Percentiles rank a stretch among this genome's conserved stretches.
phyloP scores from a whole-genome alignment of 2,888 invertebrate species.

The Nomada fabriciana region DNA sequence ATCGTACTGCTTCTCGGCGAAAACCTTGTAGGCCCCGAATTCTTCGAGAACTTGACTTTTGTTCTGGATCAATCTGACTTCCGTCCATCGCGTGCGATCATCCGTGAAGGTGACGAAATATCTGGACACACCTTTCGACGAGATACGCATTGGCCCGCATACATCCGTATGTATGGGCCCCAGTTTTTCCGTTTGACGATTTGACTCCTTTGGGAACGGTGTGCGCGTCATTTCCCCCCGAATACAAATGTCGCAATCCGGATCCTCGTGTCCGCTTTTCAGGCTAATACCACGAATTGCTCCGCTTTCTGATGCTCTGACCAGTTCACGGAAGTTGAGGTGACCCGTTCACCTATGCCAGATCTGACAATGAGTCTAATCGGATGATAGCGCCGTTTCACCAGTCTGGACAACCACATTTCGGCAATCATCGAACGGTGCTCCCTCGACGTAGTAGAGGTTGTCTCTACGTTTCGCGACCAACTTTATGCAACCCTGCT shows the following conservation, averaged over 20 bases:
- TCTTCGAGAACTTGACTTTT: not conserved
- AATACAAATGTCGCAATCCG: too few relatives aligned
- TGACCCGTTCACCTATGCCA: too few relatives aligned
- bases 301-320: too few relatives aligned
- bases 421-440: too few relatives aligned
- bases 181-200: not conserved
- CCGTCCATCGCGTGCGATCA: conserved; percentile 12
- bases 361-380: too few relatives aligned
- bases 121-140: not conserved
- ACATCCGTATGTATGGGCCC: conserved; percentile 2
- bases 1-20: not conserved
- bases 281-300: too few relatives aligned
- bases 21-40: conserved; percentile 11
- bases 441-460: not conserved
- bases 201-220: too few relatives aligned
- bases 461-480: not conserved
- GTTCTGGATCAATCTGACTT: not conserved
- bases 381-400: too few relatives aligned
- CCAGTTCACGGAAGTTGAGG: too few relatives aligned
- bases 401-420: too few relatives aligned
- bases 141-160: conserved; percentile 4
- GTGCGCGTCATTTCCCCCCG: too few relatives aligned
- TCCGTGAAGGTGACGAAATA: conserved; percentile 32
- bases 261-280: too few relatives aligned
- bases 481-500: not conserved